Percentiles rank a stretch among this genome's conserved stretches.
Conservation (phyloP, 1,140 invertebrate genomes). For the Plodia interpunctella region DNA sequence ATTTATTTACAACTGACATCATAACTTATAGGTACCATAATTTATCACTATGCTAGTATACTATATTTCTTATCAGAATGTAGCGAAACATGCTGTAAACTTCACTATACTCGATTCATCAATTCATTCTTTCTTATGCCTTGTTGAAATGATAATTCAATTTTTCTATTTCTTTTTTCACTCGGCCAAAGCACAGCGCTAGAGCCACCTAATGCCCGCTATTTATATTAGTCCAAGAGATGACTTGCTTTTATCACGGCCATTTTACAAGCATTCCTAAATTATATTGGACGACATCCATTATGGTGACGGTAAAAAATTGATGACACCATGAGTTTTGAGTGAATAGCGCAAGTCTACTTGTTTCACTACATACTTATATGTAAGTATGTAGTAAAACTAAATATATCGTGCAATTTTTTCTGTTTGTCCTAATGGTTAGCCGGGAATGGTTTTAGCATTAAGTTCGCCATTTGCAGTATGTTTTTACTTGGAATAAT, state of each 20-base stretch:
- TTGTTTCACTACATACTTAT: not conserved
- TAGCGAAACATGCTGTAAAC: too few relatives aligned
- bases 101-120: too few relatives aligned
- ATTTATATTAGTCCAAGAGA: constrained; percentile 57
- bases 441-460: too few relatives aligned
- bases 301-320: constrained; percentile 37
- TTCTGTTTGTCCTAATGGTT: too few relatives aligned
- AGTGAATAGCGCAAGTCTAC: constrained; percentile 6
- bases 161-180: not conserved
- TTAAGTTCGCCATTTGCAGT: too few relatives aligned
- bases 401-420: too few relatives aligned
- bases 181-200: not conserved
- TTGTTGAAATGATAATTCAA: not conserved
- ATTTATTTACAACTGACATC: too few relatives aligned
- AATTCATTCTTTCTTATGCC: not conserved
- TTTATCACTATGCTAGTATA: too few relatives aligned
- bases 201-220: constrained; percentile 43
- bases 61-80: too few relatives aligned
- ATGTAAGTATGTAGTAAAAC: not conserved
- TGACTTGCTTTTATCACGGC: constrained; percentile 57
- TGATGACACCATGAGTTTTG: constrained; percentile 14
- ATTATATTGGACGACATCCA: constrained; percentile 50
- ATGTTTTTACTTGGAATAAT: too few relatives aligned
- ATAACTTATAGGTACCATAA: too few relatives aligned
- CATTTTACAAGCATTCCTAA: constrained; percentile 45